phyloP scores from a whole-genome alignment of 2,888 invertebrate species.

The Oscheius myriophilus region DNA sequence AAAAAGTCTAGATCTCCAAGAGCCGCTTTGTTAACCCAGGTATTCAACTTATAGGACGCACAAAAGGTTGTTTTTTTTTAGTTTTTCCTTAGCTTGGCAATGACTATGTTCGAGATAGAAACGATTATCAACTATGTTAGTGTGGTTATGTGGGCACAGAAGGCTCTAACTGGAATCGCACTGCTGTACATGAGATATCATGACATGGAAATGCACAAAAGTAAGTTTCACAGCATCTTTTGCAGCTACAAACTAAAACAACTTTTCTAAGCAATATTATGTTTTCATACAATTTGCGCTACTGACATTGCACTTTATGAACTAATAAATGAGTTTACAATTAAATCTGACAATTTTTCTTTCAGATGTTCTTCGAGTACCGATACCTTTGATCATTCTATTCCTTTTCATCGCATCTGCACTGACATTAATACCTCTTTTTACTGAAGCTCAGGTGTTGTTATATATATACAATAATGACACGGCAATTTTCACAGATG shows the following conservation, averaged over 20 bases:
- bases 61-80: not conserved
- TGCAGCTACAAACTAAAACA: no score
- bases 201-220: slow-evolving; percentile 42
- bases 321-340: no score
- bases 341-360: not conserved
- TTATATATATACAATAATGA: no score
- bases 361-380: slow-evolving; percentile 12
- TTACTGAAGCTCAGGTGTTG: not conserved
- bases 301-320: no score
- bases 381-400: not conserved
- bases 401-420: not conserved
- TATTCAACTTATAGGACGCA: not conserved
- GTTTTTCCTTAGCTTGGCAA: slow-evolving; percentile 22
- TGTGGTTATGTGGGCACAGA: slow-evolving; percentile 53
- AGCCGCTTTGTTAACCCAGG: slow-evolving; percentile 25
- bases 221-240: slow-evolving; percentile 2
- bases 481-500: slow-evolving; percentile 13
- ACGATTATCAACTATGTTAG: slow-evolving; percentile 56
- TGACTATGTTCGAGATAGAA: slow-evolving; percentile 42
- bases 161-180: slow-evolving; percentile 48
- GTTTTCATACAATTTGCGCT: no score
- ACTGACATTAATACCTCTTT: slow-evolving; percentile 4
- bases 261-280: no score
- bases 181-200: slow-evolving; percentile 50
- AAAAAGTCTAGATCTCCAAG: slow-evolving; percentile 12